Percentiles rank a stretch among this genome's conserved stretches.
These are phyloP conservation scores for Schizaphis graminum DNA, from an alignment of 2,888 invertebrate genomes.

Conservation along the genomic window DNA sequence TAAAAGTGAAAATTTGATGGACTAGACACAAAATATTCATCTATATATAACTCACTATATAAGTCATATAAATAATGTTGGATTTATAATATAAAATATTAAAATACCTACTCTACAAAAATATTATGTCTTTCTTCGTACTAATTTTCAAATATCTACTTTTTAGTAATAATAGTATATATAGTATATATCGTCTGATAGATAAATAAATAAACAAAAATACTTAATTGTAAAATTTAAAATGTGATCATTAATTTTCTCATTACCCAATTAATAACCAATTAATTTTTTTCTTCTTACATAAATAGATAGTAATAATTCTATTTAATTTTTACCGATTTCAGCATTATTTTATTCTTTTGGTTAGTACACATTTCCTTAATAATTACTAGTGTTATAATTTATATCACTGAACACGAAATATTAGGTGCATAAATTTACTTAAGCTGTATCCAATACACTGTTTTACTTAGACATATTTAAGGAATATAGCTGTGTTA, in stretches of 20 bases:
- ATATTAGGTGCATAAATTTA: neutral
- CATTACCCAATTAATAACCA: too few relatives aligned
- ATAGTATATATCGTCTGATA: neutral
- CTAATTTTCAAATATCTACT: neutral
- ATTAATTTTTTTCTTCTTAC: too few relatives aligned
- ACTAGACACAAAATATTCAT: neutral
- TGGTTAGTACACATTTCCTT: neutral
- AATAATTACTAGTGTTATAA: neutral
- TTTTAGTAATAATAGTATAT: neutral
- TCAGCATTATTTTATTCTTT: neutral
- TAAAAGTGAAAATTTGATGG: neutral
- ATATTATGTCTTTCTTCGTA: neutral
- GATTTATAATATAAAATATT: neutral
- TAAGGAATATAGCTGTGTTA: neutral
- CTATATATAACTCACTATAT: neutral
- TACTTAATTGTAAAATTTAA: neutral
- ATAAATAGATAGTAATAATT: neutral
- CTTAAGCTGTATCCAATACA: neutral
- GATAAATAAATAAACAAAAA: neutral
- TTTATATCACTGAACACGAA: neutral
- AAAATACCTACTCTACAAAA: neutral
- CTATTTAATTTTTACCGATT: neutral
- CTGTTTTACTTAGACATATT: neutral
- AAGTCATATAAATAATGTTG: neutral
- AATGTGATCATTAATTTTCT: neutral